Base-by-base conservation (phyloP, 2,113 vertebrate species). In the Ptilonorhynchus violaceus region DNA sequence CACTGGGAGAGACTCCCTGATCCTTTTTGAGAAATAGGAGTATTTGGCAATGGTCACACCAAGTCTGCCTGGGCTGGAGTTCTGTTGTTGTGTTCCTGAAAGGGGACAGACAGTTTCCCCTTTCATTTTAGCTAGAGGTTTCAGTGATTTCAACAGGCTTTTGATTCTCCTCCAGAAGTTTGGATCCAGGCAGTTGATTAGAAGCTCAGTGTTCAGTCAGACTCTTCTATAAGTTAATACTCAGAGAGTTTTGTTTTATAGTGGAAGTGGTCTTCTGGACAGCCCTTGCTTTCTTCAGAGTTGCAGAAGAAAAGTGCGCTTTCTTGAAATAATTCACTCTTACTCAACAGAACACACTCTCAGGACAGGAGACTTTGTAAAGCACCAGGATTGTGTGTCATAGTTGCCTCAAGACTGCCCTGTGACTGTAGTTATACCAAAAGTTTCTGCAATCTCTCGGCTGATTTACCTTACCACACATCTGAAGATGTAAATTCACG, bases 11-110 rank as follows among this genome's bases (percentile, higher is more conserved):
- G 13, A 33, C 59, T 47, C 23, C 11, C 6, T 9, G 6, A 22
- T 89, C 13, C 31, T 78, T 88, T 60, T 64, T 42, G 35, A 94
- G 73, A 79, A 85, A 44, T 20, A 37, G 35, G 56, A 86, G 28
- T 53, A n/a, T 92, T 93, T 80, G 55, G 39, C 62, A 84, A 28
- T 58, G 66, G n/a, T 77, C 39, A 70, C 23, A 39, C 47, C 27
- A 52, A 35, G 33, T 63, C 22, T 68, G 33, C 56, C 62, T 72
- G 46, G 8, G 24, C 37, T 76, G 44, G 79, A 52, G 31, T 53
- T 95, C 39, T 88, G 42, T 10, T 66, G 85, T 75, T 85, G 55
- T 93, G 93, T 83, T 91, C 62, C 66, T 96, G 56, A 88, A 82
- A 52, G 37, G 56, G 31, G 44, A 37, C 0, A 1, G 73, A 52